A percentile compares a stretch with the other conserved stretches of the same genome.
These are phyloP conservation scores for Psittacara wagleri DNA, from an alignment of 2,113 vertebrate genomes.

Conservation along the genomic window DNA sequence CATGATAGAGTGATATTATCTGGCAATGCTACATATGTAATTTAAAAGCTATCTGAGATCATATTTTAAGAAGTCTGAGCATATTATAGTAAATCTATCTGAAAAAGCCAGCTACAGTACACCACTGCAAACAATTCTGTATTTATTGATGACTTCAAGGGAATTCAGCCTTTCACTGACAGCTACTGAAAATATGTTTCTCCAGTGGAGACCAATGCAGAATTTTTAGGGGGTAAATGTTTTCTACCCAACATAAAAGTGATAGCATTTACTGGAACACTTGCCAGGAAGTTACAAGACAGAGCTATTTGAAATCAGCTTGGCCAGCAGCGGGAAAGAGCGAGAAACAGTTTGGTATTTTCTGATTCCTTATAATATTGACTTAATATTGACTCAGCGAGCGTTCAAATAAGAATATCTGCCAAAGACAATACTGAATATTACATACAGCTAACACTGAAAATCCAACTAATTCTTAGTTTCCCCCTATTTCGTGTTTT, in stretches of 20 bases:
- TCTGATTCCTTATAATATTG: slow-evolving; percentile 30
- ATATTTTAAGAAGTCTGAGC: background rate
- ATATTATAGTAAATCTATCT: background rate
- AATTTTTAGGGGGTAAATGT: background rate
- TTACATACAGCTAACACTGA: slow-evolving; percentile 4
- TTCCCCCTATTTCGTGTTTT: background rate
- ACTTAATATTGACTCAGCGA: slow-evolving; percentile 11
- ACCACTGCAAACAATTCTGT: background rate
- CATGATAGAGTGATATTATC: background rate
- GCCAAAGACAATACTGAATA: slow-evolving; percentile 39
- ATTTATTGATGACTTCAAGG: background rate
- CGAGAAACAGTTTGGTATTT: slow-evolving; percentile 19
- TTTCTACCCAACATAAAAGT: background rate
- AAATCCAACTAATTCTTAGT: slow-evolving; percentile 22
- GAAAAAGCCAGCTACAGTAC: background rate
- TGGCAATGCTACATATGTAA: background rate
- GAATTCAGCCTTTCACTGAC: slow-evolving; percentile 13
- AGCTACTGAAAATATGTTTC: background rate
- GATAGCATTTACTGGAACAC: background rate
- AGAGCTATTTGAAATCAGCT: background rate
- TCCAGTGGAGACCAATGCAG: background rate
- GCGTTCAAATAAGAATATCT: slow-evolving; percentile 1
- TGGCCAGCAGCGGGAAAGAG: background rate
- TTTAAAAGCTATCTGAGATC: background rate
- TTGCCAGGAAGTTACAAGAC: background rate